phyloP scores from a whole-genome alignment of 1,140 invertebrate species.

The Geopemphigus sp. region DNA sequence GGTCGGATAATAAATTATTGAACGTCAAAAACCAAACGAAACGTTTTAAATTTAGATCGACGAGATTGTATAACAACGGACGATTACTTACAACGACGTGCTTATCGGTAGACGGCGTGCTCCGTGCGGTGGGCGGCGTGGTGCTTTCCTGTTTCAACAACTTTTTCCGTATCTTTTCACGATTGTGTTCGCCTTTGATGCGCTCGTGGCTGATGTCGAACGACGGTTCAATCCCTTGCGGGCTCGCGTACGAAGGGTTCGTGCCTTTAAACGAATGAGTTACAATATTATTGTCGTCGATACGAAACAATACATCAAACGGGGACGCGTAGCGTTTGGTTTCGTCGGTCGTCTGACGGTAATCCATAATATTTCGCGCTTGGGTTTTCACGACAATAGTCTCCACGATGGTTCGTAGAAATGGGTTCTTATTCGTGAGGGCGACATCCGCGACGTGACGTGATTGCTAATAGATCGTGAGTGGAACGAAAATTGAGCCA shows the following conservation, averaged over 20 bases:
- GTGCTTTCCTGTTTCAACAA: not conserved
- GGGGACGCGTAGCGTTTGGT: too few species aligned
- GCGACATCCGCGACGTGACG: too few species aligned
- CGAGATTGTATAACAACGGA: not conserved
- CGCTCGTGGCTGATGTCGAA: constrained; percentile 66
- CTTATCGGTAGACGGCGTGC: constrained; percentile 3
- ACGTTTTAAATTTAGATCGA: not conserved
- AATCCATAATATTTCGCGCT: too few species aligned
- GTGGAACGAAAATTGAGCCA: too few species aligned
- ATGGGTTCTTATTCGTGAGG: too few species aligned
- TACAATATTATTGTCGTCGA: too few species aligned
- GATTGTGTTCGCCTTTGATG: constrained; percentile 40
- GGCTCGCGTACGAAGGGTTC: constrained; percentile 23
- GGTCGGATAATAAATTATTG: not conserved
- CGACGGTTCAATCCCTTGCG: constrained; percentile 52
- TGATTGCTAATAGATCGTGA: too few species aligned
- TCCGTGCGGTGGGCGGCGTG: not conserved
- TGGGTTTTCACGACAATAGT: too few species aligned
- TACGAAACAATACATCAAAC: not conserved
- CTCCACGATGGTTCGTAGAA: too few species aligned
- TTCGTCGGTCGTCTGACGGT: too few species aligned
- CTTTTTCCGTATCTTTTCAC: constrained; percentile 21
- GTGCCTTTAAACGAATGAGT: not conserved
- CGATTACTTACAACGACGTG: not conserved
- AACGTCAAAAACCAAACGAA: not conserved